A percentile compares a stretch with the other conserved stretches of the same genome.
These are phyloP conservation scores for Lordiphosa collinella DNA, from an alignment of 1,140 invertebrate genomes.

Conservation along the genomic window DNA sequence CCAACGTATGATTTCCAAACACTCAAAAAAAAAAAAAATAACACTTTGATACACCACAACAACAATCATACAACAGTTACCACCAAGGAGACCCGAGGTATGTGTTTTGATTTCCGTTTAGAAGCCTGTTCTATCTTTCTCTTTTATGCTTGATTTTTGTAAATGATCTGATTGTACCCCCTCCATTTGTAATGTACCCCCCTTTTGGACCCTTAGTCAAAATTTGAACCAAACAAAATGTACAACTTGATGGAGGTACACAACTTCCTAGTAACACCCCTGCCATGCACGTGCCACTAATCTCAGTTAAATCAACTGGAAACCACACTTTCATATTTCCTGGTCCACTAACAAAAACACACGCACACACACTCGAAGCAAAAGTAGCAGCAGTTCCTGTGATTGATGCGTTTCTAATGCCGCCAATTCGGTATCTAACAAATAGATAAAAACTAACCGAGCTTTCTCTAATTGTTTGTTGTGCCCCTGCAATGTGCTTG, in stretches of 20 bases:
- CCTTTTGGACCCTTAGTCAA: constrained; percentile 19
- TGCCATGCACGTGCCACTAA: constrained; percentile 47
- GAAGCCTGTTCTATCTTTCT: constrained; percentile 36
- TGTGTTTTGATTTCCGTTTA: constrained; percentile 73
- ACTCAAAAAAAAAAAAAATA: constrained; percentile 39
- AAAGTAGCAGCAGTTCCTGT: constrained; percentile 19
- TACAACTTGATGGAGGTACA: constrained; percentile 43
- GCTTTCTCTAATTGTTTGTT: constrained; percentile 38
- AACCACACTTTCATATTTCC: too few relatives aligned
- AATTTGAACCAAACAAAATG: constrained; percentile 15
- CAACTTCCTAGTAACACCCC: constrained; percentile 22
- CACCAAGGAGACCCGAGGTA: constrained; percentile 92
- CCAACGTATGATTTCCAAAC: constrained; percentile 60
- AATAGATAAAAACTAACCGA: constrained; percentile 33
- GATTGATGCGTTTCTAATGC: constrained; percentile 59
- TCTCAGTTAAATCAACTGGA: constrained; percentile 7
- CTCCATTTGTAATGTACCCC: constrained; percentile 11
- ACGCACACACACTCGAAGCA: constrained; percentile 19
- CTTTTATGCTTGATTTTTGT: constrained; percentile 28
- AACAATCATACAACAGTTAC: constrained; percentile 83
- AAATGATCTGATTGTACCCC: constrained; percentile 3
- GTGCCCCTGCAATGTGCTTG: constrained; percentile 18
- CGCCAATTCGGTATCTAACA: background rate
- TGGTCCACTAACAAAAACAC: constrained; percentile 7
- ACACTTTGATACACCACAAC: constrained; percentile 23